These are phyloP conservation scores for Ephestia elutella DNA, from an alignment of 1,140 invertebrate species.

Conservation along the genomic window DNA sequence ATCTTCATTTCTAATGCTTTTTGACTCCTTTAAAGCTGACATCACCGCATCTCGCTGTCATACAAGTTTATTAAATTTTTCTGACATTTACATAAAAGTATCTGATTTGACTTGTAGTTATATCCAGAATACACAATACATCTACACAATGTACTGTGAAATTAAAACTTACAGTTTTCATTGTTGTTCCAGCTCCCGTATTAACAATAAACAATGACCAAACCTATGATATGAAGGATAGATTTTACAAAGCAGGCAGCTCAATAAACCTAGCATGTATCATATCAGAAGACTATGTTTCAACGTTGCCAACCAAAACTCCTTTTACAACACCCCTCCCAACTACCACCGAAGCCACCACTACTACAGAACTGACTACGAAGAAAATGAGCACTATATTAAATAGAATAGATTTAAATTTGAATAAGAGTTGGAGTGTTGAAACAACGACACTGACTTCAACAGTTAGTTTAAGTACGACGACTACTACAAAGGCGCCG, in stretches of 20 bases:
- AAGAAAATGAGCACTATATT: conserved; percentile 58
- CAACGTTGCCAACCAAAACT: conserved; percentile 43
- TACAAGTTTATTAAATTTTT: too few relatives aligned
- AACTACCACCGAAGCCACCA: conserved; percentile 41
- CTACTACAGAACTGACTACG: conserved; percentile 58
- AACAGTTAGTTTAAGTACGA: conserved; percentile 63
- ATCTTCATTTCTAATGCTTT: too few relatives aligned
- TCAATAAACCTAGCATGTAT: conserved; percentile 81
- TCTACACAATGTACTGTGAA: conserved; percentile 11
- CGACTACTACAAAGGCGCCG: conserved; percentile 48
- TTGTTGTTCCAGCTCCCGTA: conserved; percentile 75
- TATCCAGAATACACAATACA: too few relatives aligned
- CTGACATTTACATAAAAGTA: too few relatives aligned
- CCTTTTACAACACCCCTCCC: conserved; percentile 35
- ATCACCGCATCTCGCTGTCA: too few relatives aligned
- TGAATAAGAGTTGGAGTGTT: conserved; percentile 69
- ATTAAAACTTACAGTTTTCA: neutral
- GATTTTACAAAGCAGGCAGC: conserved; percentile 83
- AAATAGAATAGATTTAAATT: conserved; percentile 68
- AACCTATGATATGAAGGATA: conserved; percentile 78
- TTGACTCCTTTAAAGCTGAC: too few relatives aligned
- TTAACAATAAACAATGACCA: conserved; percentile 81
- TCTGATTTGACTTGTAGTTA: too few relatives aligned
- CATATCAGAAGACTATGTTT: conserved; percentile 57
- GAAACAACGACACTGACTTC: conserved; percentile 62